Evolutionary conservation across 2,888 invertebrate genomes (phyloP).

Genomic region (Trissolcus brochymenae): DNA sequence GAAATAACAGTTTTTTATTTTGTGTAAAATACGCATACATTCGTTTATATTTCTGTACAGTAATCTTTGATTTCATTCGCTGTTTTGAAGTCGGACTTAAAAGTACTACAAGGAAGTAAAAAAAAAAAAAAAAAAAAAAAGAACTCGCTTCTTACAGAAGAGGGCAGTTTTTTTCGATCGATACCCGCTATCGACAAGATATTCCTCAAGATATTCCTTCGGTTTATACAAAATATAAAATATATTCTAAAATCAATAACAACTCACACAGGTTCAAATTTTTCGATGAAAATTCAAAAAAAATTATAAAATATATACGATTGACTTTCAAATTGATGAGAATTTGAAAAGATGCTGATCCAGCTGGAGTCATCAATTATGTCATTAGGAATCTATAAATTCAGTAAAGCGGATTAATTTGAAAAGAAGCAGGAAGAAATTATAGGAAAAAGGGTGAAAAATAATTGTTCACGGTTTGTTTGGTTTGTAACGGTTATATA

Average conservation of each 20-base stretch:
- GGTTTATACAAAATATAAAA: conserved; percentile 2
- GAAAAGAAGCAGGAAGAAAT: no score
- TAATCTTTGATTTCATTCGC: not conserved
- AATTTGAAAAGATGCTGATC: not conserved
- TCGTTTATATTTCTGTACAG: no score
- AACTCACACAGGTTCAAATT: no score
- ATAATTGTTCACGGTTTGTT: conserved; percentile 33
- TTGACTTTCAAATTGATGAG: no score
- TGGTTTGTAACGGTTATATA: conserved; percentile 38
- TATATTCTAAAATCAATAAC: not conserved
- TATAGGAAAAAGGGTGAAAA: conserved; percentile 17
- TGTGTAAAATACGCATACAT: not conserved
- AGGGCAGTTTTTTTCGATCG: conserved; percentile 50
- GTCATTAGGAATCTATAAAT: no score
- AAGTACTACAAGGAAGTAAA: conserved; percentile 37
- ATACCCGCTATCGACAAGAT: conserved; percentile 46
- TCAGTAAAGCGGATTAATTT: no score
- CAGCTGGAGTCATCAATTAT: not conserved
- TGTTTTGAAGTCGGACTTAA: conserved; percentile 32
- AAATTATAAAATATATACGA: not conserved
- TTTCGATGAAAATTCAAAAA: not conserved
- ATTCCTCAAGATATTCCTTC: conserved; percentile 24
- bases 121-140: no score
- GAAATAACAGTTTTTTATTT: not conserved
- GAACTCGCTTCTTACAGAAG: conserved; percentile 30